These are phyloP conservation scores for Eulimnadia texana DNA, from an alignment of 1,140 invertebrate genomes.

Conservation along the genomic window DNA sequence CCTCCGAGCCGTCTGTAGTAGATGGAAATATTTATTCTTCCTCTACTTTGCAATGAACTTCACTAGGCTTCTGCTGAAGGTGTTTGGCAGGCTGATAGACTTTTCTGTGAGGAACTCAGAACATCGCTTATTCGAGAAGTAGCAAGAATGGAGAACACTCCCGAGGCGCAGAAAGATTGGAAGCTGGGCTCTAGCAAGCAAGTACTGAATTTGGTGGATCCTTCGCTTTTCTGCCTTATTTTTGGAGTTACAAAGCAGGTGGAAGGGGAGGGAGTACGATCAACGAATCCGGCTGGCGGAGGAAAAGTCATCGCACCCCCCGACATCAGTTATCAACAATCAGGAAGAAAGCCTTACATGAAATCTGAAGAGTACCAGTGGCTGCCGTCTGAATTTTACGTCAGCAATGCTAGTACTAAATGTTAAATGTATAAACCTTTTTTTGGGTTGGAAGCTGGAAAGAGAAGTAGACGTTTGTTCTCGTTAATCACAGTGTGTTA, in stretches of 20 bases:
- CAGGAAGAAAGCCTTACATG: not conserved
- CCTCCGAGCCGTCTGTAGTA: no score
- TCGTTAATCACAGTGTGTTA: not conserved
- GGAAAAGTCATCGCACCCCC: no score
- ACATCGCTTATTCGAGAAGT: not conserved
- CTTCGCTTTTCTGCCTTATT: constrained; percentile 14
- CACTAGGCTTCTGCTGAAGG: no score
- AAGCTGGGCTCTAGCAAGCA: not conserved
- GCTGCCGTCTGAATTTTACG: constrained; percentile 14
- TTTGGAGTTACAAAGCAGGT: not conserved
- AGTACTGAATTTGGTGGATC: constrained; percentile 15
- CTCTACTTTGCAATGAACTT: no score
- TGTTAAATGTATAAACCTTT: not conserved
- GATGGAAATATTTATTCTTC: no score
- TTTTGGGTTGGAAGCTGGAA: not conserved
- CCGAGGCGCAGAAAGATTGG: not conserved
- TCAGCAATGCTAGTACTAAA: not conserved
- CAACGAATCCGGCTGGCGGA: not conserved
- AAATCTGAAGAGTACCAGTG: constrained; percentile 2
- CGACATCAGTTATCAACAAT: not conserved
- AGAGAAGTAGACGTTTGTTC: not conserved
- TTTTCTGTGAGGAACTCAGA: not conserved
- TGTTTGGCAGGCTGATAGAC: not conserved
- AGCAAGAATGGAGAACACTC: not conserved
- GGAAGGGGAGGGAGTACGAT: not conserved